These are phyloP conservation scores for Mirza zaza DNA, from an alignment of 2,113 vertebrate species.

Conservation along the genomic window DNA sequence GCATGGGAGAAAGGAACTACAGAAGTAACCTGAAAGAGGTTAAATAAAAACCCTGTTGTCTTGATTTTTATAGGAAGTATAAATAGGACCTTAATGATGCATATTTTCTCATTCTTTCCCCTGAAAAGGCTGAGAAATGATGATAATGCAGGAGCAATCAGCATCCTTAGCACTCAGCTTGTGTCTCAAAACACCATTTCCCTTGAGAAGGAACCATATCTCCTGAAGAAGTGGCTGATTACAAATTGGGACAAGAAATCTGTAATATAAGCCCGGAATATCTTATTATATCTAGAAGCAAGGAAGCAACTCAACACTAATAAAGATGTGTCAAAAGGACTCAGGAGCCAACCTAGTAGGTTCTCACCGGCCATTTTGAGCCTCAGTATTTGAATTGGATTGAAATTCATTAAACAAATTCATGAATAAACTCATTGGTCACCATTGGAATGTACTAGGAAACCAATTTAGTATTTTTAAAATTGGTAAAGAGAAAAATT, in stretches of 20 bases:
- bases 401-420: conserved; percentile 19
- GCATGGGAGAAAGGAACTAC: background rate
- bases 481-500: background rate
- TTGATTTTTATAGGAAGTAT: background rate
- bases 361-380: background rate
- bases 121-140: background rate
- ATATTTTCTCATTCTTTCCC: background rate
- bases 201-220: background rate
- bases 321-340: background rate
- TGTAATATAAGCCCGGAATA: background rate
- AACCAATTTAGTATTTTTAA: background rate
- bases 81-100: background rate
- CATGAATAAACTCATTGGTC: background rate
- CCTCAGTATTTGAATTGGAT: background rate
- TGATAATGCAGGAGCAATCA: background rate
- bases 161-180: background rate
- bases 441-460: background rate
- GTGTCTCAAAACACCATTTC: background rate
- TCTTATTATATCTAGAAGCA: background rate
- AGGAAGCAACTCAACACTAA: background rate
- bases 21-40: background rate
- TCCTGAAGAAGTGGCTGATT: background rate
- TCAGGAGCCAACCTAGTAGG: background rate
- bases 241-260: background rate
- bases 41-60: background rate